These are phyloP conservation scores for Chloroclystis v-ata DNA, from an alignment of 2,888 invertebrate species.

Conservation along the genomic window DNA sequence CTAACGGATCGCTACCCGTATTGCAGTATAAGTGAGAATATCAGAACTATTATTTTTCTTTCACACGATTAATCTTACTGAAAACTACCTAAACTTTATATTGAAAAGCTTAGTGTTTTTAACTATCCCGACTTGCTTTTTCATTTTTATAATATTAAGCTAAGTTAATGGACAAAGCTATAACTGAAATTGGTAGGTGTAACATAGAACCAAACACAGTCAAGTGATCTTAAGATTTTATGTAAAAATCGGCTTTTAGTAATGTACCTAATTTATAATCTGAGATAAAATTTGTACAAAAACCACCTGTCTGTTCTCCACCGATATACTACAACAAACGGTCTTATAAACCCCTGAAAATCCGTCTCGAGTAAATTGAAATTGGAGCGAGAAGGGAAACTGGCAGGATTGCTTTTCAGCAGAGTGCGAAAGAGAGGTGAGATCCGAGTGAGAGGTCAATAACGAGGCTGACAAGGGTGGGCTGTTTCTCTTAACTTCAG, in stretches of 20 bases:
- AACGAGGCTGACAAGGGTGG: slow-evolving; percentile 78
- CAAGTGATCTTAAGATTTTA: too few species aligned
- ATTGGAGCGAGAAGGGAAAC: slow-evolving; percentile 65
- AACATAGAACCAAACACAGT: too few species aligned
- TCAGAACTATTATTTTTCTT: slow-evolving; percentile 1
- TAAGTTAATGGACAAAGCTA: too few species aligned
- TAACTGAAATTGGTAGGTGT: too few species aligned
- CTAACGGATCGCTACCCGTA: slow-evolving; percentile 46
- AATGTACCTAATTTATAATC: too few species aligned
- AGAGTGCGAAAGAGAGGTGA: slow-evolving; percentile 47
- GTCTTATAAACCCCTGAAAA: slow-evolving; percentile 74
- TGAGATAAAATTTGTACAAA: background rate
- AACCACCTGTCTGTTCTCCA: slow-evolving; percentile 7
- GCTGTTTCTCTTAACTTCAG: slow-evolving; percentile 69
- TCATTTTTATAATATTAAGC: too few species aligned
- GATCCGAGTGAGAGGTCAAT: slow-evolving; percentile 76
- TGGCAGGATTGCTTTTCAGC: slow-evolving; percentile 29
- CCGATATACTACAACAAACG: slow-evolving; percentile 36
- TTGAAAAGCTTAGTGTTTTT: too few species aligned
- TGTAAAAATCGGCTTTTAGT: too few species aligned
- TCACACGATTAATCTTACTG: background rate
- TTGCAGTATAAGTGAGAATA: slow-evolving; percentile 37
- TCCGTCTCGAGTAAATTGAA: slow-evolving; percentile 78
- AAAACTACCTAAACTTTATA: too few species aligned
- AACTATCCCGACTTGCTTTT: too few species aligned